Evolutionary conservation across 2,797 vertebrate species (phyloP).

Genomic region (Manis crassicaudata): DNA sequence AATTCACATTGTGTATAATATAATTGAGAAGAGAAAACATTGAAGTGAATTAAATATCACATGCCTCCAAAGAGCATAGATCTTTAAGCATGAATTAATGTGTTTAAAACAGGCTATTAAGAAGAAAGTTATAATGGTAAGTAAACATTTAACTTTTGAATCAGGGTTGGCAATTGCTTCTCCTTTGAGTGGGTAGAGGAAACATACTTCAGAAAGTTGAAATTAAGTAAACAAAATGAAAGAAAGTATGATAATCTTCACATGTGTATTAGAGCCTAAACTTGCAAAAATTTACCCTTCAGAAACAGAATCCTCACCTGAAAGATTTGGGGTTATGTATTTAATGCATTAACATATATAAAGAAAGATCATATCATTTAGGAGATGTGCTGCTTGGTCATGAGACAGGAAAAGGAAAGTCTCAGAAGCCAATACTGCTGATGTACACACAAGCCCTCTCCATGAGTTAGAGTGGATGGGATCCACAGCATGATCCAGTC

Average conservation of each 20-base stretch:
- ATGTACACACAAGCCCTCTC: too few relatives aligned
- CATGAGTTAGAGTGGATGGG: rapidly evolving
- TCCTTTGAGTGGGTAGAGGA: neutral
- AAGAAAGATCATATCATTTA: neutral
- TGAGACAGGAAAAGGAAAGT: neutral
- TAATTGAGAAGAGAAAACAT: neutral
- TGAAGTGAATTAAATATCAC: neutral
- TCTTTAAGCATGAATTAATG: neutral
- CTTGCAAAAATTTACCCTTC: neutral
- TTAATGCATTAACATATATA: neutral
- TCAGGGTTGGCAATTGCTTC: neutral
- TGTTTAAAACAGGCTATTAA: conserved; percentile 11
- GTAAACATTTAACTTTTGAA: neutral
- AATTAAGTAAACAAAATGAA: neutral
- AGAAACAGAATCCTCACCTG: neutral
- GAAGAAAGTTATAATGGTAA: neutral
- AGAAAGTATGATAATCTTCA: neutral
- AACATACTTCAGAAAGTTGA: neutral
- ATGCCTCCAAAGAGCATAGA: neutral
- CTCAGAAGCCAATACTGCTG: neutral
- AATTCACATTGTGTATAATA: neutral
- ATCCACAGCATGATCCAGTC: too few relatives aligned
- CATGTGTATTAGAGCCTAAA: neutral
- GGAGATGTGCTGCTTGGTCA: neutral
- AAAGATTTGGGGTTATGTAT: neutral